Evolutionary conservation across 2,797 vertebrate genomes (phyloP).

Genomic region (Tapera naevia): DNA sequence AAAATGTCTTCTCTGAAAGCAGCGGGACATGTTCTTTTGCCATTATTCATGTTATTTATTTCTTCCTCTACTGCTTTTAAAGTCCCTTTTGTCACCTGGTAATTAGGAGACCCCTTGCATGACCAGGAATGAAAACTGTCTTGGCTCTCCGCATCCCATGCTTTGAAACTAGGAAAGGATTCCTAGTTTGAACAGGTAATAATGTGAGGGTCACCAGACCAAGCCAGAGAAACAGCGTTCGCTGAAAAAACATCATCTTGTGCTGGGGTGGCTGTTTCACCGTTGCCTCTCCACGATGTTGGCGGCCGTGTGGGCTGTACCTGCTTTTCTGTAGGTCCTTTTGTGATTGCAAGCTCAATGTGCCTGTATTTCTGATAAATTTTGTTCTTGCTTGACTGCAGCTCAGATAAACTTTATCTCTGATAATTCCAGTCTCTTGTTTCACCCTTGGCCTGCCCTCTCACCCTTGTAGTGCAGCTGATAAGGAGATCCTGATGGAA

Average conservation of each 20-base stretch:
- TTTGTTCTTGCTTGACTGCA: background rate
- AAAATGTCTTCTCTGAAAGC: background rate
- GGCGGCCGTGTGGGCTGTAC: background rate
- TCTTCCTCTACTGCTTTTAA: background rate
- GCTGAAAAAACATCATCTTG: background rate
- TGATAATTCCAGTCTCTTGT: background rate
- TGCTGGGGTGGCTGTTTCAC: background rate
- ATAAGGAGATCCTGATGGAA: background rate
- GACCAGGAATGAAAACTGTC: background rate
- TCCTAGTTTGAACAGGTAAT: background rate
- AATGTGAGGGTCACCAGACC: background rate
- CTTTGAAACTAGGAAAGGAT: background rate
- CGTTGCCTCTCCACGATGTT: background rate
- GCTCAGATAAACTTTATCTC: background rate
- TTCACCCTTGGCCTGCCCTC: background rate
- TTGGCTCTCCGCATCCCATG: background rate
- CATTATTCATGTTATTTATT: background rate
- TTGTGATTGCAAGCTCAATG: background rate
- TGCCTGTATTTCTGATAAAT: background rate
- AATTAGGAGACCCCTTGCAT: background rate
- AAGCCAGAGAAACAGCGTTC: background rate
- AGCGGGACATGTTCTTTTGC: accelerated
- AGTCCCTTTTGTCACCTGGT: background rate
- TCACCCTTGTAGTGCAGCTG: background rate
- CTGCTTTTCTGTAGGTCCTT: background rate